These are phyloP conservation scores for Bombus balteatus DNA, from an alignment of 1,140 invertebrate species.

Conservation along the genomic window DNA sequence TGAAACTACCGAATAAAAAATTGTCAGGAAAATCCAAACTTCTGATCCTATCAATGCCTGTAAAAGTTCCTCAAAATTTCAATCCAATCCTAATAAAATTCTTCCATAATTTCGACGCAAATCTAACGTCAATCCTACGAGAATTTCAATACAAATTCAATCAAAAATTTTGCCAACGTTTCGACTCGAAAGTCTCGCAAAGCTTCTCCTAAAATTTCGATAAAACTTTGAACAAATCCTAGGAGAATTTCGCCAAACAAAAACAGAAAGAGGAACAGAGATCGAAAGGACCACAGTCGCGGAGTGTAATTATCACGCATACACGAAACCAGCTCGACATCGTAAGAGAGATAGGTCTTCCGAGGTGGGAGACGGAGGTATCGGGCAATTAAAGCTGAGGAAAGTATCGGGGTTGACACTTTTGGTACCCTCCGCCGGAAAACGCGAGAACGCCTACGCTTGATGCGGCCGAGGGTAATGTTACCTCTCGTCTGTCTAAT, in stretches of 20 bases:
- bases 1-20: no score
- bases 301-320: background rate
- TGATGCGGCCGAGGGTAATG: conserved; percentile 49
- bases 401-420: conserved; percentile 43
- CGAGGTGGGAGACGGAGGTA: background rate
- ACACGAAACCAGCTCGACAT: background rate
- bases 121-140: background rate
- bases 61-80: no score
- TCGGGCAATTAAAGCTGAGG: conserved; percentile 41
- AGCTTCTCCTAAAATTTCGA: no score
- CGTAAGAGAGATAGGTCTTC: background rate
- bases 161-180: no score
- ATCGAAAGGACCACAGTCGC: background rate
- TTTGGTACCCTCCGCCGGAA: conserved; percentile 40
- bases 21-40: no score
- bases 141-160: no score
- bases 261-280: background rate
- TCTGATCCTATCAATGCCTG: no score
- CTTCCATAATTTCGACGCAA: background rate
- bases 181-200: no score
- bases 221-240: no score
- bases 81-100: no score
- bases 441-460: conserved; percentile 41
- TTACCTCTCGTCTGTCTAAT: conserved; percentile 70
- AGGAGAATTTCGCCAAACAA: background rate